Evolutionary conservation across 2,888 invertebrate species (phyloP), one percentile per base, ranked within the genome.

Genomic region (Periphyllus acericola): DNA sequence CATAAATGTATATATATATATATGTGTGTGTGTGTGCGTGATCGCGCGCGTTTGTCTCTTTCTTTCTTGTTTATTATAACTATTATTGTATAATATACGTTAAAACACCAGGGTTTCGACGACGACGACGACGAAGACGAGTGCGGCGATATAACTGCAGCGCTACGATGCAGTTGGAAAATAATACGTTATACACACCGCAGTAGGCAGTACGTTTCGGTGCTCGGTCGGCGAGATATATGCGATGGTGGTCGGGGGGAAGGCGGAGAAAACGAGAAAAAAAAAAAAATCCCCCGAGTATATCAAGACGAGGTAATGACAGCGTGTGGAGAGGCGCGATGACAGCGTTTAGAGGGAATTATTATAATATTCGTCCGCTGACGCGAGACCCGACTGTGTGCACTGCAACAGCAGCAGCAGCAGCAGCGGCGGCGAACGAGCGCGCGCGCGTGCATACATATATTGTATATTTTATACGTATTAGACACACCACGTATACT

Each of bases 291-390:
- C 71, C 55, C 46, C 21, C 55, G 55, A 6, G 78, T 40, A 84
- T 86, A 87, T 87, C 86, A 80, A 87, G 80, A 72, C 21, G 80
- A 60, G 29, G 80, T 87, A 87, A 87, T 80, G 86, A 87, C 86
- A 87, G 86, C 80, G 75, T n/a, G 66, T 19, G 8, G 6, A 32
- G 83, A 76, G 40, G 75, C 40, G 84, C 76, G 86, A 87, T 80
- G 86, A 87, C 86, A 87, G 86, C 86, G 80, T 87, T 87, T 87
- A 86, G 79, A 86, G 78, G 68, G 78, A 78, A 85, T 55, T n/a
- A 36, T 29, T 21, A 72, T 52, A 34, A 40, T 66, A 52, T 84
- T 68, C 40, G n/a, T 36, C 36, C 66, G 21, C 32, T 25, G 11
- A 52, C 68, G 71, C 60, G 72, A 32, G 60, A 6, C 36, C 6